Evolutionary conservation across 1,140 invertebrate genomes (phyloP).

Genomic region (Rhopalosiphum maidis): DNA sequence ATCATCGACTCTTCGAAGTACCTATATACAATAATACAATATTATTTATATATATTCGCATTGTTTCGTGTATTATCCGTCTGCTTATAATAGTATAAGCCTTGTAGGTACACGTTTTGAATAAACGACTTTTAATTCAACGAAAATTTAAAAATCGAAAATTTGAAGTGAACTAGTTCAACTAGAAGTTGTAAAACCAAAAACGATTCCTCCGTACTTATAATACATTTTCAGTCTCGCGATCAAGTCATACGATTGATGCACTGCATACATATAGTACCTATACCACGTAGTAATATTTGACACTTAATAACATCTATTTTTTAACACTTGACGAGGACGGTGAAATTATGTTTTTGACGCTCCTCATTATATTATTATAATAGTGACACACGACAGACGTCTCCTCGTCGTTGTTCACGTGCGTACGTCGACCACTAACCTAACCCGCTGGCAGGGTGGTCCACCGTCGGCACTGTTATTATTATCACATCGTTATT

Average conservation of each 20-base stretch:
- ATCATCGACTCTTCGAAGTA: background rate
- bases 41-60: no score
- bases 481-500: background rate
- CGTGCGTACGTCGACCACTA: background rate
- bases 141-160: no score
- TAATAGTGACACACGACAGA: background rate
- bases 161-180: no score
- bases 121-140: no score
- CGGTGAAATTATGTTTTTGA: background rate
- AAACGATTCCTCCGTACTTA: background rate
- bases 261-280: background rate
- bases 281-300: background rate
- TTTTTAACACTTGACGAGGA: background rate
- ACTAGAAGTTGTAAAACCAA: background rate
- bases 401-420: background rate
- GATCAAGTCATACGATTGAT: background rate
- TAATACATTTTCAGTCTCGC: background rate
- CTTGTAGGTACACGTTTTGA: no score
- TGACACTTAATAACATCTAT: background rate
- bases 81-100: no score
- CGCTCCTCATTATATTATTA: background rate
- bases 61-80: no score
- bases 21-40: background rate
- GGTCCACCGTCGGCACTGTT: background rate
- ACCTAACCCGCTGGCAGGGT: slow-evolving; percentile 10